Evolutionary conservation across 2,797 vertebrate genomes (phyloP).

Genomic region (Novumbra hubbsi): DNA sequence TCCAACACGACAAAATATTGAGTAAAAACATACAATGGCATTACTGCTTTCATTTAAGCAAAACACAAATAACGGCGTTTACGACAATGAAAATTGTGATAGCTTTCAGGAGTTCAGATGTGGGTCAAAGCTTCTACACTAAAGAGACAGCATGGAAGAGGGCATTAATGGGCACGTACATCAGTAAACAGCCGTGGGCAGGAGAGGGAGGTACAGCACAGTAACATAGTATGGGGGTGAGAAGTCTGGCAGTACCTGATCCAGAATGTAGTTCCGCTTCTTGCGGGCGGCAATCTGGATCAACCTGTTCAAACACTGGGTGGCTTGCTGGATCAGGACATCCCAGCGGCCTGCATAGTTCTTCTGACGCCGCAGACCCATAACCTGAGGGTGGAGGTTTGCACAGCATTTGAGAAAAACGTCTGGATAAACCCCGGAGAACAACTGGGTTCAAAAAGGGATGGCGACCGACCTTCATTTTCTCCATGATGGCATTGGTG

Average conservation of each 20-base stretch:
- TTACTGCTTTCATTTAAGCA: constrained; percentile 29
- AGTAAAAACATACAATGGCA: constrained; percentile 27
- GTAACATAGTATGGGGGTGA: not conserved
- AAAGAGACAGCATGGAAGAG: constrained; percentile 45
- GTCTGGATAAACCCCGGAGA: not conserved
- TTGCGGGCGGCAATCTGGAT: constrained; percentile 94
- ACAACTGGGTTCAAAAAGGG: not conserved
- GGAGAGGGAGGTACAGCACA: constrained; percentile 5
- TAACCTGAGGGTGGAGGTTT: constrained; percentile 74
- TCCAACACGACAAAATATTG: constrained; percentile 55
- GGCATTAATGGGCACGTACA: constrained; percentile 49
- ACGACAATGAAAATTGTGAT: constrained; percentile 41
- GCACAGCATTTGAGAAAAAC: not conserved
- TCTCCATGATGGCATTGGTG: constrained; percentile 96
- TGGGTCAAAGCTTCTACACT: constrained; percentile 45
- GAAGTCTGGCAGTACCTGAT: constrained; percentile 78
- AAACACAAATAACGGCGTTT: constrained; percentile 47
- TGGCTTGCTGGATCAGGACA: constrained; percentile 91
- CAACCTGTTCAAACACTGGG: constrained; percentile 91
- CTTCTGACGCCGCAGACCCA: constrained; percentile 89
- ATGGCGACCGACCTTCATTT: constrained; percentile 84
- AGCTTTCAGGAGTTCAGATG: constrained; percentile 40
- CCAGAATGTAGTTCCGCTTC: constrained; percentile 94
- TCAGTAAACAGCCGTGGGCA: constrained; percentile 38
- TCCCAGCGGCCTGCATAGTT: constrained; percentile 95